Conservation (phyloP, 2,888 invertebrate species). For the Nomada ruficornis region DNA sequence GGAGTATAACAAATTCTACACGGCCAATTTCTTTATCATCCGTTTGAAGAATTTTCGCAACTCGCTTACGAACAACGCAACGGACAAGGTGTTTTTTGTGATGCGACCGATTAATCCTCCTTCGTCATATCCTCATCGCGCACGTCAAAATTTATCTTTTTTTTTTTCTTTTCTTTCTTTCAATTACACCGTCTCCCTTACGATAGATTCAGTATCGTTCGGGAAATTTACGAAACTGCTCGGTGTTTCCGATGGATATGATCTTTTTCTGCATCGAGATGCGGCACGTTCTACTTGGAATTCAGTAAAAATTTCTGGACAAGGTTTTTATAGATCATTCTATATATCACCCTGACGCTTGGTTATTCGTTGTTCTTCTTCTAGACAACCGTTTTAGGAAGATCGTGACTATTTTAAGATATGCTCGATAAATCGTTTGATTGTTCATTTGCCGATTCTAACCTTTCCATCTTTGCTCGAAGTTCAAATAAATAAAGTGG, state of each 20-base stretch:
- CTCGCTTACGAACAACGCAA: constrained; percentile 51
- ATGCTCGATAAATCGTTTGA: constrained; percentile 32
- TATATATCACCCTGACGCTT: constrained; percentile 39
- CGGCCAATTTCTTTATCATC: constrained; percentile 48
- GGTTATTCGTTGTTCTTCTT: constrained; percentile 29
- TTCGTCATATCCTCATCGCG: constrained; percentile 51
- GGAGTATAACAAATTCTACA: constrained; percentile 38
- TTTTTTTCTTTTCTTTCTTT: constrained; percentile 36
- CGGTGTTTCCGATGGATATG: neutral
- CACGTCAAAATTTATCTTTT: constrained; percentile 59
- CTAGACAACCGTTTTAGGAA: constrained; percentile 28
- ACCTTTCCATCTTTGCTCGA: constrained; percentile 50
- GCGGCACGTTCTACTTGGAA: constrained; percentile 19
- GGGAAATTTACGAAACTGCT: neutral
- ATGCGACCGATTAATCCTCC: constrained; percentile 57
- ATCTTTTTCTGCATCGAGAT: constrained; percentile 22
- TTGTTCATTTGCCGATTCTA: constrained; percentile 50
- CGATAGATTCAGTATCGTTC: constrained; percentile 1
- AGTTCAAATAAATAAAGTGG: constrained; percentile 9
- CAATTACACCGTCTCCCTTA: neutral
- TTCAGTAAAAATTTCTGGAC: constrained; percentile 34
- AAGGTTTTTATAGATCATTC: constrained; percentile 31
- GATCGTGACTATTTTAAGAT: constrained; percentile 47
- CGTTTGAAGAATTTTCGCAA: constrained; percentile 46
- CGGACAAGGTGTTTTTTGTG: constrained; percentile 66